Evolutionary conservation across 2,888 invertebrate species (phyloP).

Genomic region (Euzetes globulus): DNA sequence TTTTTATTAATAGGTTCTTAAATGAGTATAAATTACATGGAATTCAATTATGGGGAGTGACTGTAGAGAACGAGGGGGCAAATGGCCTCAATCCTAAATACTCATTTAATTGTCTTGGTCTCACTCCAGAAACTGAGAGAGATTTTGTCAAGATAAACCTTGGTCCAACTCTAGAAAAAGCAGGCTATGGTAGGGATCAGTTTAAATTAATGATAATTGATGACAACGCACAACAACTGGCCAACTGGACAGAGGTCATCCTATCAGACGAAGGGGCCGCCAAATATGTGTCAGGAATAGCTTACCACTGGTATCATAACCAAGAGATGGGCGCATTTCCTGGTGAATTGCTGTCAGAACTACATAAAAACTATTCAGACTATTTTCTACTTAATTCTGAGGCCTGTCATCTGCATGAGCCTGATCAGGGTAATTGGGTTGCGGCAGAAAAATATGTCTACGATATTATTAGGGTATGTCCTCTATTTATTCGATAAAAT

Average conservation of each 20-base stretch:
- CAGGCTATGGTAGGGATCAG: slow-evolving; percentile 50
- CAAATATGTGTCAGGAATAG: slow-evolving; percentile 60
- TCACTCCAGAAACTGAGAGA: slow-evolving; percentile 49
- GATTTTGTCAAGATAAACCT: slow-evolving; percentile 64
- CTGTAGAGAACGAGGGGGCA: slow-evolving; percentile 79
- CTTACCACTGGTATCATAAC: slow-evolving; percentile 69
- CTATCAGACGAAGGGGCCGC: slow-evolving; percentile 44
- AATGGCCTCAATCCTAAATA: slow-evolving; percentile 43
- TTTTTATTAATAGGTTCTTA: slow-evolving; percentile 40
- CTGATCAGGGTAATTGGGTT: slow-evolving; percentile 59
- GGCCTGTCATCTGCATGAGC: slow-evolving; percentile 55
- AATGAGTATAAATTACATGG: slow-evolving; percentile 58
- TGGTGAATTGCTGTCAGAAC: slow-evolving; percentile 50
- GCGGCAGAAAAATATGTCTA: slow-evolving; percentile 60
- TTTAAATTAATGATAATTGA: slow-evolving; percentile 66
- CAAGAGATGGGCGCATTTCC: background rate
- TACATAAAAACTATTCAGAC: slow-evolving; percentile 53
- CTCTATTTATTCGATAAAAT: background rate
- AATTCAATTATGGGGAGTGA: slow-evolving; percentile 64
- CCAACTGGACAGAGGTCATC: slow-evolving; percentile 16
- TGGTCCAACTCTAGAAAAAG: slow-evolving; percentile 62
- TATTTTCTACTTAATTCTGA: slow-evolving; percentile 72
- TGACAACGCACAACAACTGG: slow-evolving; percentile 48
- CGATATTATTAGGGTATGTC: slow-evolving; percentile 58
- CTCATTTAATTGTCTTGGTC: slow-evolving; percentile 36